A percentile compares a stretch with the other conserved stretches of the same genome.
Evolutionary conservation across 2,797 vertebrate genomes (phyloP).

Genomic region (Sylvilagus floridanus): DNA sequence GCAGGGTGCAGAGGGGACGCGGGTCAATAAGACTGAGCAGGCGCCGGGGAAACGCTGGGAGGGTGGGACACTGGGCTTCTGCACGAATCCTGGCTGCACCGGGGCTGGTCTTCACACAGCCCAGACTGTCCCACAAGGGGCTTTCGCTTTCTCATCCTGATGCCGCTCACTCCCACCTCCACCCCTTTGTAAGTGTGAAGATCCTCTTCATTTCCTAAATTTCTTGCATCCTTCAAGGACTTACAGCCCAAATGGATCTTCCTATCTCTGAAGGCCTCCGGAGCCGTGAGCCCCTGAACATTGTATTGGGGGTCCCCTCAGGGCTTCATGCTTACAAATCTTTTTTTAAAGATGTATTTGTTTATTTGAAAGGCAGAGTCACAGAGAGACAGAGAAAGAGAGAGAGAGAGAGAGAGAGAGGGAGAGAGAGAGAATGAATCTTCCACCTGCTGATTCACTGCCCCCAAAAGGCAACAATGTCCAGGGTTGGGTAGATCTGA

Average conservation of each 20-base stretch:
- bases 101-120: neutral
- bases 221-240: neutral
- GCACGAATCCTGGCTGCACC: neutral
- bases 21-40: accelerated
- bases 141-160: neutral
- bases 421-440: too few species aligned
- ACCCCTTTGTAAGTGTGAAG: accelerated
- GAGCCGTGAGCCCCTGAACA: neutral
- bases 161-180: neutral
- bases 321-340: neutral
- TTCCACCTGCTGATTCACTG: too few species aligned
- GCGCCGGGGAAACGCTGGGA: neutral
- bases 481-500: too few species aligned
- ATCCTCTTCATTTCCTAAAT: neutral
- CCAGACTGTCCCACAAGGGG: accelerated
- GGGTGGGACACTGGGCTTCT: too few species aligned
- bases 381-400: too few species aligned
- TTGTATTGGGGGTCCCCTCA: neutral
- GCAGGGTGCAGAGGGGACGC: too few species aligned
- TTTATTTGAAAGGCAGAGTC: too few species aligned
- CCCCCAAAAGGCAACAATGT: too few species aligned
- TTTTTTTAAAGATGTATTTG: too few species aligned
- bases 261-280: neutral
- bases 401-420: too few species aligned
- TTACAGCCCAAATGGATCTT: neutral